Evolutionary conservation across 2,797 vertebrate genomes (phyloP), one percentile per base, ranked within the genome.

Genomic region (Siniperca undulata): DNA sequence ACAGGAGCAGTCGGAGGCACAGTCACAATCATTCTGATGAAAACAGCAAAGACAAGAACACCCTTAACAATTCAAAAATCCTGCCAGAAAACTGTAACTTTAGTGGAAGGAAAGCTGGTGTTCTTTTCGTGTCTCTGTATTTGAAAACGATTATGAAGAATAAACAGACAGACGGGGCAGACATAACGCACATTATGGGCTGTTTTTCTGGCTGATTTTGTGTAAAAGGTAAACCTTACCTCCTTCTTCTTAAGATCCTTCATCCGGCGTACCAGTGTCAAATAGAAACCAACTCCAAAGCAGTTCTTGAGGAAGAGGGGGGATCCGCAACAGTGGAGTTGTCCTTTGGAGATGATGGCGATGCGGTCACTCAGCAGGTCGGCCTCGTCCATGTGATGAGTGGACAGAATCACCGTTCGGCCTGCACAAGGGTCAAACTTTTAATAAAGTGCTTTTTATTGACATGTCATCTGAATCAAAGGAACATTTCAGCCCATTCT

Each of bases 331-430:
- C 98, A 99, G 93, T 96, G 97, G 17, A 99, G 96, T 60, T 95
- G 97, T 2, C 98, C 99, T 83, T 97, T 97, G 48, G 98, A 98
- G 91, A 99, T 97, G 91, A 99, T 99, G 91, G 98, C 98, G 9
- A 99, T 95, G 82, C 98, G 96, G 93, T 99, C 99, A 11, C 98
- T 98, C 20, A 99, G 96, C 81, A 99, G 96, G 90, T 99, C 99
- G 0, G 98, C 99, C 89, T 99, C 99, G 27, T 99, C 99, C 98
- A 99, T 99, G 91, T 99, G 98, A 72, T 99, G 99, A 0, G 99
- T 99, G 87, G 99, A 99, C 71, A 99, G 95, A 78, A 99, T 98
- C 83, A 99, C 97, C 0, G 98, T 99, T 74, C 97, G 97, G 22
- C 97, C 99, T 99, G 91, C 30, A 14, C 44, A 9, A 6, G 12